Base-by-base conservation (phyloP, 2,113 vertebrate genomes). In the Pseudolaguvia tuberculata region DNA sequence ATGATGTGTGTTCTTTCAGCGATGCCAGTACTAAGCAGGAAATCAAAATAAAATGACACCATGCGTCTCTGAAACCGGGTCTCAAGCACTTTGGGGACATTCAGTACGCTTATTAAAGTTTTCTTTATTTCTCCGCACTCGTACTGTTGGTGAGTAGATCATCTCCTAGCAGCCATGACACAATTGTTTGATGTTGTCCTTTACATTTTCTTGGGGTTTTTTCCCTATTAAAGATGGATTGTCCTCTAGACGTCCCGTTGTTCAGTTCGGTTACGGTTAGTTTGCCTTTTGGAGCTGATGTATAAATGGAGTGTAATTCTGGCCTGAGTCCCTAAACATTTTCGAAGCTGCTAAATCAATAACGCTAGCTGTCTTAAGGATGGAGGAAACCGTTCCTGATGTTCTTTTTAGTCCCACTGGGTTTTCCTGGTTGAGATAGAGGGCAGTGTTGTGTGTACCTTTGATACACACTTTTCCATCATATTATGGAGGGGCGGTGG, bases 281-380 rank as follows among this genome's bases (percentile, higher is more conserved):
- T n/a, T 25, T 23, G 15, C 21, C 4, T 29, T 59, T 6, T 52
- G 81, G 31, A 48, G 76, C 72, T 83, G 69, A 74, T 31, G 23
- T 78, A 75, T 87, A 84, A 84, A 85, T 87, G 85, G 58, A 78
- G 78, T 80, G 83, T 86, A 87, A 90, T 89, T 83, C 80, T 9
- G 66, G 80, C 79, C 55, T 85, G 79, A 84, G 73, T 87, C 86
- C 69, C 20, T 67, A 73, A 76, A 79, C 79, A 83, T 87, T 84
- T 83, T 75, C n/a, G 76, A 80, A 25, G 62, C 77, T 57, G 73
- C 71, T 50, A 82, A 83, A 78, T 73, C 69, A 71, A 23, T 71
- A 45, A 48, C 7, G 1, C 35, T 63, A 15, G 23, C 45, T 27
- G 23, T 25, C 9, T 8, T 50, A 12, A 23, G 27, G 42, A 50